A percentile compares a stretch with the other conserved stretches of the same genome.
Evolutionary conservation across 2,797 vertebrate species (phyloP).

Genomic region (Phoeniculus purpureus): DNA sequence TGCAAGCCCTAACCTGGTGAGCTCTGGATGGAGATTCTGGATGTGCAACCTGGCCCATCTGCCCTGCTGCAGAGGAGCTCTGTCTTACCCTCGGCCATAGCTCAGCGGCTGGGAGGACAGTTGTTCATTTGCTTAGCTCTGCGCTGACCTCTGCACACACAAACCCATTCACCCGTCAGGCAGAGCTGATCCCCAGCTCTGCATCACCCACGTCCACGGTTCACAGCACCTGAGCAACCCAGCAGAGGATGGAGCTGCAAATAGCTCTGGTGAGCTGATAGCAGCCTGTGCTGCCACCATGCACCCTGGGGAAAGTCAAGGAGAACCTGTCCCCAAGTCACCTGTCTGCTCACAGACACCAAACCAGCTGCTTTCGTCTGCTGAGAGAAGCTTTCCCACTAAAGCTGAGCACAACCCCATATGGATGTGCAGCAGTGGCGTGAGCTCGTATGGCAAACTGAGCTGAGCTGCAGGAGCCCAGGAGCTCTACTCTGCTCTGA

Average conservation of each 20-base stretch:
- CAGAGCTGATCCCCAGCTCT: background rate
- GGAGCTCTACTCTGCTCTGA: background rate
- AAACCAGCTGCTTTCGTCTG: background rate
- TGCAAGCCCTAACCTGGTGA: background rate
- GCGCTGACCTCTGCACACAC: background rate
- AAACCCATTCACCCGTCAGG: background rate
- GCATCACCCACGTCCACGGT: background rate
- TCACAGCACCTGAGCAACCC: background rate
- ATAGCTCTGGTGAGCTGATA: background rate
- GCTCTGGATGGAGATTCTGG: background rate
- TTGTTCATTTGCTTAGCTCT: background rate
- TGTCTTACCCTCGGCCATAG: background rate
- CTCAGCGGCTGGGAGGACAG: background rate
- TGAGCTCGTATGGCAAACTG: background rate
- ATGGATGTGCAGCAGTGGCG: fast-evolving
- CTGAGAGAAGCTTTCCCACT: background rate
- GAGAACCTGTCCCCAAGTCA: background rate
- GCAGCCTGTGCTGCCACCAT: background rate
- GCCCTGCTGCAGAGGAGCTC: background rate
- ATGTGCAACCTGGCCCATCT: fast-evolving
- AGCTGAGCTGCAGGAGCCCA: background rate
- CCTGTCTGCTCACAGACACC: background rate
- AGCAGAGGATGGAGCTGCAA: background rate
- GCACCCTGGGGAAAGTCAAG: background rate
- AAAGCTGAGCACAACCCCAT: background rate